Base-by-base conservation (phyloP, 2,113 vertebrate species). In the Arvicanthis niloticus region DNA sequence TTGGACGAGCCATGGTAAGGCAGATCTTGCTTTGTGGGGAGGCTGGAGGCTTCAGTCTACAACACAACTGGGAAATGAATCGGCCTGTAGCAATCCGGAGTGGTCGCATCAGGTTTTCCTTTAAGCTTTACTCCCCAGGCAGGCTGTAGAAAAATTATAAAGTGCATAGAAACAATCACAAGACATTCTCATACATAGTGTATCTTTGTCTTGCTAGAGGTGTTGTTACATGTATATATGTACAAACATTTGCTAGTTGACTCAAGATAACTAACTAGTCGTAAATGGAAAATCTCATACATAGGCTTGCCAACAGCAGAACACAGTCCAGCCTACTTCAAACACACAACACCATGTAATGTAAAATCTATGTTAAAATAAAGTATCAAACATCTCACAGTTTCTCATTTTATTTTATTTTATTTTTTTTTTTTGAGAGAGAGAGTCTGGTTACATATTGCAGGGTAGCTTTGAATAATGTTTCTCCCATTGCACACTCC, bases 1-100 rank as follows among this genome's bases (percentile, higher is more conserved):
- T 99, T 5, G 98, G 98, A 62, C 98, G 98, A 89, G 98, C 96
- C 98, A 99, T 99, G n/a, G 97, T 96, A 80, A 94, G 88, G 53
- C 93, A 96, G 29, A 97, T 58, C 51, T 58, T 94, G 96, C 96
- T 96, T 92, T 97, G 34, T 3, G 34, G 1, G 0, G 95, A 73
- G 34, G 97, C 8, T 48, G 93, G 12, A 82, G 97, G 82, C 77
- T 96, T 97, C 26, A 98, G 19, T 56, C 97, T 96, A n/a, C 97
- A 80, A 10, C 11, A 85, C 0, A 96, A 96, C 45, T 90, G 98
- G 9, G 96, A 96, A 95, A 98, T 67, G 89, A 98, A 16, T 94
- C 95, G 97, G 58, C 97, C 82, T 0, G 90, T 80, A 24, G 96
- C 24, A 6, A 92, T 11, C 3, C 91, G 95, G 3, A 98, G 87